Base-by-base conservation (phyloP, 1,140 invertebrate genomes). In the Eriosoma lanigerum region DNA sequence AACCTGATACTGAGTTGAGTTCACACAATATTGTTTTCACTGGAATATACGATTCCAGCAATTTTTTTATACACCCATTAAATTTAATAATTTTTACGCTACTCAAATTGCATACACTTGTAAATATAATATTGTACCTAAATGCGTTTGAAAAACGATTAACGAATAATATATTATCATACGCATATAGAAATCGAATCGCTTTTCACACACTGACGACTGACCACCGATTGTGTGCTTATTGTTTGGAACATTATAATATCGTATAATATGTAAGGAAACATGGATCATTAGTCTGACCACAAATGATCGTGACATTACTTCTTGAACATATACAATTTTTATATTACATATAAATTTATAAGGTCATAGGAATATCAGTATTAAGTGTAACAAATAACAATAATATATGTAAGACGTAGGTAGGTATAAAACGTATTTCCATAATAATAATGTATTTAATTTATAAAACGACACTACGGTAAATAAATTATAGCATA, bases 171-270 rank as follows among this genome's bases (percentile, higher is more conserved):
- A 38, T 8, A 8, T 38, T 38, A 38, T 38, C 8, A 38, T 5
- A 17, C 17, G 29, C 19, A 64, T 13, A 24, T 44, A 44, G n/a
- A 44, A 66, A 24, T 29, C 17, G 48, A 70, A 70, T 50, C 66
- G 15, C 19, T 72, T 72, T 52, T 72, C 68, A 70, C 66, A 70
- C 46, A 70, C 52, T 38, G 32, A n/a, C 54, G 12, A 15, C 13
- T 52, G 48, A 29, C 46, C 46, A 13, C 68, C 15, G 68, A 52
- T 50, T 6, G 10, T 26, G 66, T 52, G 68, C 48, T 72, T 50
- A 50, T 72, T 29, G 48, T 72, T 72, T n/a, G 68, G 68, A 72
- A 72, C 68, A 72, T 52, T 70, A 50, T 70, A 75, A 76, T 76
- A 60, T 58, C 15, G n/a, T 58, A 60, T 48, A 24, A 1, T 15